Evolutionary conservation across 2,888 invertebrate species (phyloP), one percentile per base, ranked within the genome.

Genomic region (Argyresthia goedartella): DNA sequence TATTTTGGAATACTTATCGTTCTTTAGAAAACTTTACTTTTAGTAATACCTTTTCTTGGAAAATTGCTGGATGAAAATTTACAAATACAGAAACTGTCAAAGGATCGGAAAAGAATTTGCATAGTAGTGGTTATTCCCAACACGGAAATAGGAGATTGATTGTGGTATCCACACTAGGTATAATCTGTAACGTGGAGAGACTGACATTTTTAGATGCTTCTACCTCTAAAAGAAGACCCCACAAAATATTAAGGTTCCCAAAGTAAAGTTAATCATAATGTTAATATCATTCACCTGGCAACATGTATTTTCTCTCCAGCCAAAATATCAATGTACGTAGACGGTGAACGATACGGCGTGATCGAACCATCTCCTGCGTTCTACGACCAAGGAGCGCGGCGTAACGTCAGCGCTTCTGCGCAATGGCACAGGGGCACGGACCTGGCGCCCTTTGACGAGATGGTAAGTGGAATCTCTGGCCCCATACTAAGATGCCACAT

Each of bases 381-480:
- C 60, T 73, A 63, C 42, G 55, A 60, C 35, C 73, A 67, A 1
- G 78, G 71, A 0, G 60, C 35, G 4, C 15, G 13, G 9, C 64
- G 81, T 45, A 66, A 67, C 3, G 73, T 79, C 25, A 58, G 56
- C 0, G 71, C 88, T 8, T 84, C 88, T 0, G 60, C 79, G 0
- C 81, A 80, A 34, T 93, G 93, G 93, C 78, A 76, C 25, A 81
- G 71, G 53, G 88, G 90, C 15, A 79, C 75, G 43, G 61, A 68
- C 45, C 88, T 92, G 76, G 92, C 93, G 1, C 94, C 94, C 0
- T 94, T 94, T 62, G 93, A 95, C 72, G 88, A 91, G 67, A 88
- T 92, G 86, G 93, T 92, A 72, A 51, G 45, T 43, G n/a, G 8
- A 39, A 39, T 25, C 25, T 25, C 6, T 25, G 25, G 25, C 25